Percentiles rank a stretch among this genome's conserved stretches.
Conservation (phyloP, 2,797 vertebrate genomes). For the Lacerta viridis region DNA sequence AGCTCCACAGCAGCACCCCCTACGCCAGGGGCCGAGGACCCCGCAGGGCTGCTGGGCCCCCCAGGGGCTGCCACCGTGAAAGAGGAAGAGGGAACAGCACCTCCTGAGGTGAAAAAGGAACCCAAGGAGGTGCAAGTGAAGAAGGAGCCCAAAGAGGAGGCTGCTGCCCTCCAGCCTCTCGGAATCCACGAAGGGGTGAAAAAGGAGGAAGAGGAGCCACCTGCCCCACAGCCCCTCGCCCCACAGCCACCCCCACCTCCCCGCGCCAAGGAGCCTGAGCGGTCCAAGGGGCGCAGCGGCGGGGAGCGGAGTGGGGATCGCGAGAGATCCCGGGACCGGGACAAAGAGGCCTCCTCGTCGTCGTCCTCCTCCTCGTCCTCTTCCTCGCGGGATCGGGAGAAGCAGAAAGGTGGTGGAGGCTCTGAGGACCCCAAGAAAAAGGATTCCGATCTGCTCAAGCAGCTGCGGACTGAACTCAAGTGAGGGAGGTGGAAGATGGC, state of each 20-base stretch:
- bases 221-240: conserved; percentile 33
- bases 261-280: conserved; percentile 62
- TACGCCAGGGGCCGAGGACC: conserved; percentile 58
- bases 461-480: conserved; percentile 91
- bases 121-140: conserved; percentile 74
- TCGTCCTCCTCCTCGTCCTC: conserved; percentile 52
- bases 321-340: conserved; percentile 82
- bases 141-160: conserved; percentile 79
- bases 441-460: conserved; percentile 91
- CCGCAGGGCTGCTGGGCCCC: conserved; percentile 10
- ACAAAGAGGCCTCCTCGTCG: conserved; percentile 76
- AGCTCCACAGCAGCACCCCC: conserved; percentile 48
- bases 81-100: conserved; percentile 77
- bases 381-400: conserved; percentile 72
- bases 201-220: conserved; percentile 74
- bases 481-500: conserved; percentile 58
- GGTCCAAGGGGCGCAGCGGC: conserved; percentile 81
- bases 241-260: conserved; percentile 50
- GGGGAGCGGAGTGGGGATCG: conserved; percentile 48
- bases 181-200: conserved; percentile 48
- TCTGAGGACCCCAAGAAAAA: conserved; percentile 91
- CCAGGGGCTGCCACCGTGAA: conserved; percentile 72
- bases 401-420: conserved; percentile 79
- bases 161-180: conserved; percentile 4
- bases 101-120: conserved; percentile 77